Percentiles rank a stretch among this genome's conserved stretches.
Conservation (phyloP, 1,140 invertebrate species). For the Radopholus similis region DNA sequence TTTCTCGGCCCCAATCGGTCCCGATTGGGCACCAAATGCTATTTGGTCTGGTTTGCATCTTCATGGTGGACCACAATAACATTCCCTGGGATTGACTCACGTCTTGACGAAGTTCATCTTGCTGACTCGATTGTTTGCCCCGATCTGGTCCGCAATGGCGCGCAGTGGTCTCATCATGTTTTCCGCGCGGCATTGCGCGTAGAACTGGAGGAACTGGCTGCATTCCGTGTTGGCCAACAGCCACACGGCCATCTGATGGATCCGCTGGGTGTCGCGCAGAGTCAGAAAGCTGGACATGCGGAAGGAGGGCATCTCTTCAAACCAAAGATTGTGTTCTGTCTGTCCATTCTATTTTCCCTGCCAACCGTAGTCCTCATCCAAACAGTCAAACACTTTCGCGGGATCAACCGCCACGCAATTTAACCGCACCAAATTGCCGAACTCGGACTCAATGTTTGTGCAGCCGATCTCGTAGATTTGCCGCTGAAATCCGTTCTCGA, state of each 20-base stretch:
- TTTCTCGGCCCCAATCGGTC: neutral
- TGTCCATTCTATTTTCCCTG: neutral
- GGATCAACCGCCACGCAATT: conserved; percentile 41
- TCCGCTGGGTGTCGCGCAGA: conserved; percentile 35
- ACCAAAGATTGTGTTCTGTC: neutral
- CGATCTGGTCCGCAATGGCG: conserved; percentile 41
- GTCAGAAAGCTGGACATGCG: conserved; percentile 42
- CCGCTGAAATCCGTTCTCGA: conserved; percentile 24
- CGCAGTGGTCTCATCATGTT: conserved; percentile 43
- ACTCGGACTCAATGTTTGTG: conserved; percentile 51
- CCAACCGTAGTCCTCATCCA: conserved; percentile 56
- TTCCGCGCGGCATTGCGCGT: conserved; percentile 34
- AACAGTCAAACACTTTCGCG: conserved; percentile 39
- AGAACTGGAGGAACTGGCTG: conserved; percentile 35
- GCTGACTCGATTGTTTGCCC: conserved; percentile 20
- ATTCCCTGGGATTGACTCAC: conserved; percentile 7
- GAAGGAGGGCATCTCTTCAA: conserved; percentile 46
- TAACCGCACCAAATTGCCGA: conserved; percentile 40
- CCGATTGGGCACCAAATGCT: neutral
- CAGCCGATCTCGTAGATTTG: conserved; percentile 52
- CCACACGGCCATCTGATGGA: conserved; percentile 43
- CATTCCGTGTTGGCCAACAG: conserved; percentile 32
- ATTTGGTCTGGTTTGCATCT: neutral
- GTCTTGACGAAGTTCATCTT: conserved; percentile 34
- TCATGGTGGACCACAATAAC: too few relatives aligned